Conservation (phyloP, 2,888 invertebrate species). For the Drosophila anceps region DNA sequence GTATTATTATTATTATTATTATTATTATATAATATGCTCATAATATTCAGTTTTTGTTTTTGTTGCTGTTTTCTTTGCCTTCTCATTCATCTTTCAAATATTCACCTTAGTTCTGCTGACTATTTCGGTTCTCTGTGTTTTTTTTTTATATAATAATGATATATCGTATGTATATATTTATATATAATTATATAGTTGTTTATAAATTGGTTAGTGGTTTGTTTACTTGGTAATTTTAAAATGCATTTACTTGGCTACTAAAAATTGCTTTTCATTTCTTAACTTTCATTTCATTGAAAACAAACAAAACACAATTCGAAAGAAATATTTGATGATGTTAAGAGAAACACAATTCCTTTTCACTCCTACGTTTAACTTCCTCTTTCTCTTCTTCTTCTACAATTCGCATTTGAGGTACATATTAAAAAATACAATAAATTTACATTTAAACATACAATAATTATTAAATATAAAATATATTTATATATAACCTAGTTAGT, state of each 20-base stretch:
- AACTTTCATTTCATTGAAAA: constrained; percentile 25
- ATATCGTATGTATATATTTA: constrained; percentile 28
- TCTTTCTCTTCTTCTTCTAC: constrained; percentile 9
- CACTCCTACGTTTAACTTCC: constrained; percentile 1
- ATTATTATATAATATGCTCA: constrained; percentile 27
- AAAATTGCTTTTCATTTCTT: constrained; percentile 52
- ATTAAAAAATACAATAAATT: constrained; percentile 79
- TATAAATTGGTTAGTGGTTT: constrained; percentile 69
- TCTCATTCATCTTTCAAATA: constrained; percentile 27
- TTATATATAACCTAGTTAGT: constrained; percentile 71
- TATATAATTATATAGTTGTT: constrained; percentile 35
- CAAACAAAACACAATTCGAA: constrained; percentile 44
- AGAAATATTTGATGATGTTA: constrained; percentile 23
- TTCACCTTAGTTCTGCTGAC: constrained; percentile 64
- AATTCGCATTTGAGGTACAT: constrained; percentile 69
- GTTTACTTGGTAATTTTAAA: constrained; percentile 67
- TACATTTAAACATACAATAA: constrained; percentile 79
- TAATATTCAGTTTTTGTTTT: constrained; percentile 31
- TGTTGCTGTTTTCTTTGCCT: constrained; percentile 16
- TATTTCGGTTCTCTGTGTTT: constrained; percentile 53
- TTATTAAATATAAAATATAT: constrained; percentile 73
- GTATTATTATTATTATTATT: constrained; percentile 22
- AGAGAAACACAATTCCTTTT: constrained; percentile 15
- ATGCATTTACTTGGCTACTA: constrained; percentile 75
- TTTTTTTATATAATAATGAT: constrained; percentile 38